These are phyloP conservation scores for Drepana arcuata DNA, from an alignment of 1,140 invertebrate species.

Conservation along the genomic window DNA sequence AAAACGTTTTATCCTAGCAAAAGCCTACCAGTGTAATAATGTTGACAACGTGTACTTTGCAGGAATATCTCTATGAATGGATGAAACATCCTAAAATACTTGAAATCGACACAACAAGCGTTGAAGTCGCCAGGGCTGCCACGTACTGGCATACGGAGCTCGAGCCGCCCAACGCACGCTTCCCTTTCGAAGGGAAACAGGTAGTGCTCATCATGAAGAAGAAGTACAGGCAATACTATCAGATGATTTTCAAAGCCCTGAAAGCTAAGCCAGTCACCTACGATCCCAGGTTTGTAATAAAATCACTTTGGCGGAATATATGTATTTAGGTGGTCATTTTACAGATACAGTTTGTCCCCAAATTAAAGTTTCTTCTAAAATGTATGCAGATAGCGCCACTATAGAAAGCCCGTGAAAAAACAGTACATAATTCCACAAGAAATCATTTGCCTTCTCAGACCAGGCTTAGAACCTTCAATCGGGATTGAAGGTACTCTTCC, in stretches of 20 bases:
- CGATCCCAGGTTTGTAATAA: constrained; percentile 44
- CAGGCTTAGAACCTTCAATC: too few species aligned
- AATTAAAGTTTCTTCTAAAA: too few species aligned
- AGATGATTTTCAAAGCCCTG: constrained; percentile 60
- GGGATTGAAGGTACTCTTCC: too few species aligned
- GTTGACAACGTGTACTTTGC: too few species aligned
- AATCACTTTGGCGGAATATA: constrained; percentile 1
- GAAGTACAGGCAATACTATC: constrained; percentile 62
- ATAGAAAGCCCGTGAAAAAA: too few species aligned
- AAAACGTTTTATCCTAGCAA: too few species aligned
- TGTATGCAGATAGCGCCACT: too few species aligned
- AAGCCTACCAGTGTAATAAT: too few species aligned
- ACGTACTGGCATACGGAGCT: constrained; percentile 54
- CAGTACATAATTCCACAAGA: too few species aligned
- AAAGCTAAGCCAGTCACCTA: constrained; percentile 61
- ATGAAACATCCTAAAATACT: constrained; percentile 59
- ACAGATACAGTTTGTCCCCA: too few species aligned
- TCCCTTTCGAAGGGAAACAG: constrained; percentile 60
- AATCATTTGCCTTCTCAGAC: too few species aligned
- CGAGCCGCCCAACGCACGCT: constrained; percentile 29
- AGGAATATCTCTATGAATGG: constrained; percentile 66
- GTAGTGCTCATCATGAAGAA: constrained; percentile 64
- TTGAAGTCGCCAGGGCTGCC: constrained; percentile 54
- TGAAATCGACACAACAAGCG: constrained; percentile 55
- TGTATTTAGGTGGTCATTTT: background rate